These are phyloP conservation scores for Calidris pugnax DNA, from an alignment of 2,113 vertebrate species.

Conservation along the genomic window DNA sequence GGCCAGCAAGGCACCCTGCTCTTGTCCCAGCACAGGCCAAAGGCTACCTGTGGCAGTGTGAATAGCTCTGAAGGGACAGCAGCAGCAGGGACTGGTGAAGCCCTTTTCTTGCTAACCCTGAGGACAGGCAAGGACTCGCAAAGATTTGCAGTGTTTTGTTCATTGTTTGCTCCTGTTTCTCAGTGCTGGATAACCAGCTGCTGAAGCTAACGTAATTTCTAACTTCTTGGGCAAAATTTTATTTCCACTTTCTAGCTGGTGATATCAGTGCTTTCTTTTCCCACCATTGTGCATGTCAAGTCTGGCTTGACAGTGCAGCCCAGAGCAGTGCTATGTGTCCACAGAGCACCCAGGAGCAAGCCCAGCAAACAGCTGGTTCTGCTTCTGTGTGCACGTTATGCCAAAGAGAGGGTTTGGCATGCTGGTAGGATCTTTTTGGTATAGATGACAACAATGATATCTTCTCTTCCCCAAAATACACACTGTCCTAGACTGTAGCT, in stretches of 20 bases:
- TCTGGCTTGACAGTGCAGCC: not conserved
- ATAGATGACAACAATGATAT: not conserved
- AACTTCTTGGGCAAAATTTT: not conserved
- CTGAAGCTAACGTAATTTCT: not conserved
- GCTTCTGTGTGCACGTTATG: not conserved
- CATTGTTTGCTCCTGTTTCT: not conserved
- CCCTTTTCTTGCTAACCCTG: not conserved
- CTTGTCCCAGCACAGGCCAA: not conserved
- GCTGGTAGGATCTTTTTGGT: not conserved
- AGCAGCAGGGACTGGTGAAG: not conserved
- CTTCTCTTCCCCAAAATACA: not conserved
- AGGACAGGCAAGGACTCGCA: not conserved
- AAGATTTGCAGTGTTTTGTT: not conserved
- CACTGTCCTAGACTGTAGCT: not conserved
- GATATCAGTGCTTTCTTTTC: not conserved
- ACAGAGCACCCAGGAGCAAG: not conserved
- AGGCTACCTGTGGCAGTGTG: not conserved
- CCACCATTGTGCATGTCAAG: not conserved
- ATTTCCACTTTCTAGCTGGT: not conserved
- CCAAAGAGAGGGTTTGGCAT: not conserved
- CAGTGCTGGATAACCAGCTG: not conserved
- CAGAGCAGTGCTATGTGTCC: accelerated
- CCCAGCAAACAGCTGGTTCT: not conserved
- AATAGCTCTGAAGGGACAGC: not conserved
- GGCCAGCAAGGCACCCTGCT: not conserved